Percentiles rank a stretch among this genome's conserved stretches.
These are phyloP conservation scores for Cerceris rybyensis DNA, from an alignment of 2,888 invertebrate genomes.

Conservation along the genomic window DNA sequence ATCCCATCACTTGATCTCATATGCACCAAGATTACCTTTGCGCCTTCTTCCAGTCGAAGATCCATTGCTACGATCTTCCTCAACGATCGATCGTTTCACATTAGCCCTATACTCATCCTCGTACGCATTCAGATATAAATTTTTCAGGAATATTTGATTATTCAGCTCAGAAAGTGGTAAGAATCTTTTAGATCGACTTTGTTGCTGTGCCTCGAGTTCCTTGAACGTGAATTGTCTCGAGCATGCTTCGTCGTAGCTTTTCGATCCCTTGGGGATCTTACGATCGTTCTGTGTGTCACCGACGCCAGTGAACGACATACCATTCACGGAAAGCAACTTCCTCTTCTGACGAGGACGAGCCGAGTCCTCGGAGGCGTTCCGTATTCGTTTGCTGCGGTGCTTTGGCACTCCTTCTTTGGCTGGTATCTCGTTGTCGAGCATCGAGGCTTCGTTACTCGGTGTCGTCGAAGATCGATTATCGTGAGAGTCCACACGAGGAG, in stretches of 20 bases:
- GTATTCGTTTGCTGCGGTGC: conserved; percentile 78
- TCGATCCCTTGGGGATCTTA: conserved; percentile 21
- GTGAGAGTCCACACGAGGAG: conserved; percentile 37
- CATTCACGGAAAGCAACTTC: conserved; percentile 70
- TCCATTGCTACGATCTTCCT: conserved; percentile 33
- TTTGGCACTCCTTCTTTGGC: conserved; percentile 73
- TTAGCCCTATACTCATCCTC: conserved; percentile 79
- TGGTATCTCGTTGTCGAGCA: conserved; percentile 77
- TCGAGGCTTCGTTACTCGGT: conserved; percentile 57
- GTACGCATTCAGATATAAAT: conserved; percentile 78
- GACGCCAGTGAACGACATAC: background rate
- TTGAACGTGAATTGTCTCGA: conserved; percentile 67
- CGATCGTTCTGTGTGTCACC: conserved; percentile 3
- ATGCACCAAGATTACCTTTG: conserved; percentile 73
- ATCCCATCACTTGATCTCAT: conserved; percentile 71
- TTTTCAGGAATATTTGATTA: conserved; percentile 79
- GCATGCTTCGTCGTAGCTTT: conserved; percentile 35
- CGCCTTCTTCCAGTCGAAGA: conserved; percentile 71
- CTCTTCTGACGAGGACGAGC: conserved; percentile 50
- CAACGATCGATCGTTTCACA: conserved; percentile 76
- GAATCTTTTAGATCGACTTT: conserved; percentile 77
- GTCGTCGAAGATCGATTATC: conserved; percentile 57
- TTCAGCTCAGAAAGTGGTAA: conserved; percentile 74
- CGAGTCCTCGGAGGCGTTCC: conserved; percentile 71
- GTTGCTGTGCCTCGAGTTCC: conserved; percentile 73